Evolutionary conservation across 2,797 vertebrate genomes (phyloP).

Genomic region (Myotis findleyi): DNA sequence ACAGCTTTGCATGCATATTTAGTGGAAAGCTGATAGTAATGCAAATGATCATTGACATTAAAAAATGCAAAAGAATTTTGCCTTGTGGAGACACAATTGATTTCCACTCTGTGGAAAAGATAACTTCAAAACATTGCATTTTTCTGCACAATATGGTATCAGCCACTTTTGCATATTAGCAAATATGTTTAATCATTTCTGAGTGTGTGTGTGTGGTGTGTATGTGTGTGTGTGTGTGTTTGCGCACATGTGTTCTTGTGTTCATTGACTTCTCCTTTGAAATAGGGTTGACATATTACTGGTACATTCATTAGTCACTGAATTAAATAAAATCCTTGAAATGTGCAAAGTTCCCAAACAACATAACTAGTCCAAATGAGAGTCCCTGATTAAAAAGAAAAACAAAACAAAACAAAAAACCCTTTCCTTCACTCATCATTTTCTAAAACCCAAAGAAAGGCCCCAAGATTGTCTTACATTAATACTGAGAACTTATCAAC

Average conservation of each 20-base stretch:
- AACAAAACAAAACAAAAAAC: neutral
- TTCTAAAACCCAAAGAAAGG: neutral
- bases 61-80: neutral
- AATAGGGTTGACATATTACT: neutral
- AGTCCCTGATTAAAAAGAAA: neutral
- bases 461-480: neutral
- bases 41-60: neutral
- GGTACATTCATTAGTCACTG: neutral
- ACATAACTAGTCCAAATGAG: neutral
- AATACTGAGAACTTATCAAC: neutral
- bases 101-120: neutral
- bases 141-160: neutral
- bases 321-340: constrained; percentile 4
- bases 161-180: neutral
- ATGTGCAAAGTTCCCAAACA: neutral
- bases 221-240: neutral
- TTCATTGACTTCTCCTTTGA: neutral
- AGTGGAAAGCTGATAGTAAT: neutral
- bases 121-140: neutral
- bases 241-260: neutral
- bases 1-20: neutral
- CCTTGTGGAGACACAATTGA: neutral
- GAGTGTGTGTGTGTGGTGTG: neutral
- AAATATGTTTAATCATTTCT: neutral
- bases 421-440: neutral